Conservation (phyloP, 2,797 vertebrate species). For the Antrozous pallidus region DNA sequence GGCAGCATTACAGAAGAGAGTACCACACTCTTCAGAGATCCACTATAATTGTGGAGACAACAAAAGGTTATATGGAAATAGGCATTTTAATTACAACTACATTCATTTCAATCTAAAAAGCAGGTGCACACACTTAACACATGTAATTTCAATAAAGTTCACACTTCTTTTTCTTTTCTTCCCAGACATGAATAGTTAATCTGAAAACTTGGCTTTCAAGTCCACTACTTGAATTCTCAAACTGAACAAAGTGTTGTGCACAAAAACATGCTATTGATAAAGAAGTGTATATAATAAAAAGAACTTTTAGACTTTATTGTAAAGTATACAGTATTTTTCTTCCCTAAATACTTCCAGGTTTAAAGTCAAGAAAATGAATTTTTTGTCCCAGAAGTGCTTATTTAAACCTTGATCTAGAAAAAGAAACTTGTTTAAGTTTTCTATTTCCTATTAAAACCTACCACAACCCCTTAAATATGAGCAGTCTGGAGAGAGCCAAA, state of each 20-base stretch:
- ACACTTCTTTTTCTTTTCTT: constrained; percentile 62
- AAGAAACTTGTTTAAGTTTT: neutral
- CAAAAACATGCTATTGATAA: constrained; percentile 59
- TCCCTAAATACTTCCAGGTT: neutral
- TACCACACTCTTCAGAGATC: constrained; percentile 40
- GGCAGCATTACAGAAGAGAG: constrained; percentile 58
- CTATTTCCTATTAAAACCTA: neutral
- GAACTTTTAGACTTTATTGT: neutral
- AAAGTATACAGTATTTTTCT: constrained; percentile 13
- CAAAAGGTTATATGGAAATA: constrained; percentile 55
- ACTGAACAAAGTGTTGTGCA: constrained; percentile 26
- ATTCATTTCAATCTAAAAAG: constrained; percentile 67
- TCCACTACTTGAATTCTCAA: constrained; percentile 62
- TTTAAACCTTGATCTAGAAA: constrained; percentile 1
- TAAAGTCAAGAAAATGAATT: neutral
- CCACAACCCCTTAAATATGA: neutral
- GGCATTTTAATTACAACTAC: constrained; percentile 72
- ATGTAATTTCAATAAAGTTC: constrained; percentile 70
- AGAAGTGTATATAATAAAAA: constrained; percentile 34
- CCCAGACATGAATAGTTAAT: constrained; percentile 63
- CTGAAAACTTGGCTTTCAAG: constrained; percentile 73
- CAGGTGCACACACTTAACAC: constrained; percentile 54
- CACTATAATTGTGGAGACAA: constrained; percentile 63
- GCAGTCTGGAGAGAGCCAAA: neutral
- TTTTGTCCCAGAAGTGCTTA: neutral